Percentiles rank a stretch among this genome's conserved stretches.
phyloP scores from a whole-genome alignment of 2,797 vertebrate species.

The Lithobates pipiens region DNA sequence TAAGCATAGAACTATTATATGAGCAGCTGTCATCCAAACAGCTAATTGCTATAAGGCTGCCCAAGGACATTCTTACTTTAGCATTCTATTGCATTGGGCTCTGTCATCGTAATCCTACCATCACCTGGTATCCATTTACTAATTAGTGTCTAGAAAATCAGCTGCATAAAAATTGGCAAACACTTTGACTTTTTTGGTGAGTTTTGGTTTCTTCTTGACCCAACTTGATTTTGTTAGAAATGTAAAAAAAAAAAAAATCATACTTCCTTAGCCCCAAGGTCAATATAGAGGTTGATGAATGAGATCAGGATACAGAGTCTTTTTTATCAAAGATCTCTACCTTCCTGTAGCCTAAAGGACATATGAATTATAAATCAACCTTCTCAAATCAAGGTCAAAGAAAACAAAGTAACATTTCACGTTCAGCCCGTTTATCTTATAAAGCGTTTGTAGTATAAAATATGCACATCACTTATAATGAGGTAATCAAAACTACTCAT shows the following conservation, averaged over 20 bases:
- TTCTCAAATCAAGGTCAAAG: slow-evolving; percentile 59
- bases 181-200: neutral
- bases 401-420: slow-evolving; percentile 58
- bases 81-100: neutral
- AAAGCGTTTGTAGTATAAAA: slow-evolving; percentile 44
- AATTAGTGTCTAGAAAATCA: neutral
- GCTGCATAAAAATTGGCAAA: neutral
- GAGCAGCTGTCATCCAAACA: neutral
- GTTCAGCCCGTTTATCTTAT: slow-evolving; percentile 43
- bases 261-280: slow-evolving; percentile 29
- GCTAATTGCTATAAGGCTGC: neutral
- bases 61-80: neutral
- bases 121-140: neutral
- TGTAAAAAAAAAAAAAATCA: neutral
- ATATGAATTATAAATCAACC: slow-evolving; percentile 62
- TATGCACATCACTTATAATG: slow-evolving; percentile 13
- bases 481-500: neutral
- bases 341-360: slow-evolving; percentile 61
- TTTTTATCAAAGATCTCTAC: slow-evolving; percentile 60
- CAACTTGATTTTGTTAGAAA: neutral
- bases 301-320: slow-evolving; percentile 55
- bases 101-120: neutral
- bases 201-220: neutral
- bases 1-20: neutral
- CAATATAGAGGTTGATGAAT: slow-evolving; percentile 59